phyloP scores from a whole-genome alignment of 2,113 vertebrate genomes.

The Puma concolor region DNA sequence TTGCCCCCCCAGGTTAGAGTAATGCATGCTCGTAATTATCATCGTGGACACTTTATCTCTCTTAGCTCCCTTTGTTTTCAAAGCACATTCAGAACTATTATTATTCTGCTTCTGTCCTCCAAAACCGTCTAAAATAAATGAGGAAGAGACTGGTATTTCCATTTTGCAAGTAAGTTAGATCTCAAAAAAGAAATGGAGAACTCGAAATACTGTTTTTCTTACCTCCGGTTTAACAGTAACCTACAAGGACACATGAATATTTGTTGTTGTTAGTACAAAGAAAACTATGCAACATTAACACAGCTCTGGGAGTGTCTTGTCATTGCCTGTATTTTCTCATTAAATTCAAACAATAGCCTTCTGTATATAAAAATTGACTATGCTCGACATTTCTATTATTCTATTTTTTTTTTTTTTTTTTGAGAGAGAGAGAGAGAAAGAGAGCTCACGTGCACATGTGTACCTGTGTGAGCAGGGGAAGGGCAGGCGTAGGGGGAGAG shows the following conservation, averaged over 20 bases:
- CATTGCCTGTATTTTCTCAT: not conserved
- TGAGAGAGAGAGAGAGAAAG: not conserved
- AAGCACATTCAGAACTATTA: not conserved
- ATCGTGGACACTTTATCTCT: not conserved
- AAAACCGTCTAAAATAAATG: slow-evolving; percentile 22
- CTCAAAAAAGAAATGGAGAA: not conserved
- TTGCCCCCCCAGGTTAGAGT: not conserved
- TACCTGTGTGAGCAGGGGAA: no score
- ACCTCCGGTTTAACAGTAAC: not conserved
- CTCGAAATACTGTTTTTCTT: not conserved
- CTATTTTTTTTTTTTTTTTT: no score
- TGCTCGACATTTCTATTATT: not conserved
- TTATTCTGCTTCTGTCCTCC: not conserved
- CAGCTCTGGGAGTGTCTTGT: not conserved
- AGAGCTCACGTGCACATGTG: no score
- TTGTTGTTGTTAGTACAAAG: not conserved
- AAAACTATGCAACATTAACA: not conserved
- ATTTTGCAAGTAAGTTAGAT: not conserved
- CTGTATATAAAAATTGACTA: not conserved
- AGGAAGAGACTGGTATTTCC: not conserved
- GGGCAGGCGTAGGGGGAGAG: not conserved
- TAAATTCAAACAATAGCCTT: not conserved
- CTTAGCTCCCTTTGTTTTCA: not conserved
- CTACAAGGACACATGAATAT: not conserved
- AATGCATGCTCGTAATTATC: not conserved